Conservation (phyloP, 2,113 vertebrate species). For the Perca fluviatilis region DNA sequence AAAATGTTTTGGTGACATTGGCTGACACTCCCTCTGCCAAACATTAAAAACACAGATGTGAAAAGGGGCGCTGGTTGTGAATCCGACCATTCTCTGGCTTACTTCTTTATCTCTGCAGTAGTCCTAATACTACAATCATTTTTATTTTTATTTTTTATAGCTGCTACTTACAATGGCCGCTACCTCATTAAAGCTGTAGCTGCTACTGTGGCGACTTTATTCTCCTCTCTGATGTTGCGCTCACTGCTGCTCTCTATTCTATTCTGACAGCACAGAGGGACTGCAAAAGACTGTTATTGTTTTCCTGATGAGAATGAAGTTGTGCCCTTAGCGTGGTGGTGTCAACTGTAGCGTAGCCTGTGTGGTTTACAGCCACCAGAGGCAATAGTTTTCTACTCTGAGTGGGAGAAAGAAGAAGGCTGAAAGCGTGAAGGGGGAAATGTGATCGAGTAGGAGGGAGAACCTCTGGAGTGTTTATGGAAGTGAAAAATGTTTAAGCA, state of each 20-base stretch:
- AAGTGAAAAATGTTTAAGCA: conserved; percentile 45
- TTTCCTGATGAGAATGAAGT: conserved; percentile 67
- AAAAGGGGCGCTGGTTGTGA: background rate
- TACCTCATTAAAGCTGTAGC: conserved; percentile 45
- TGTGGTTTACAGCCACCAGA: conserved; percentile 66
- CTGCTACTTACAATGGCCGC: conserved; percentile 26
- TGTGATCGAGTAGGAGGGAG: conserved; percentile 59
- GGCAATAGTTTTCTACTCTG: conserved; percentile 58
- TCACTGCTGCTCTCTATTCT: background rate
- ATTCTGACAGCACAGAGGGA: conserved; percentile 31
- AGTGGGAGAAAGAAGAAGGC: conserved; percentile 54
- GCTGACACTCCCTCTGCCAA: background rate
- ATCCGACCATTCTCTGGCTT: background rate
- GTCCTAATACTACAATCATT: conserved; percentile 12
- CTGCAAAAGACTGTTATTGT: conserved; percentile 59
- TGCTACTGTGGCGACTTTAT: conserved; percentile 18
- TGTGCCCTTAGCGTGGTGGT: conserved; percentile 62
- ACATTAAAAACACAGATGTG: conserved; percentile 30
- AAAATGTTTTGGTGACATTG: conserved; percentile 2
- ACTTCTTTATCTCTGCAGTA: conserved; percentile 11
- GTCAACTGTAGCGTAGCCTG: conserved; percentile 69
- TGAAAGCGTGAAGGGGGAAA: conserved; percentile 4
- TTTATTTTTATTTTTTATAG: background rate
- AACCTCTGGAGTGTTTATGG: conserved; percentile 46
- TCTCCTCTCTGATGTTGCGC: conserved; percentile 13